Evolutionary conservation across 2,888 invertebrate species (phyloP), one percentile per base, ranked within the genome.

Genomic region (Hemistola chrysoprasaria): DNA sequence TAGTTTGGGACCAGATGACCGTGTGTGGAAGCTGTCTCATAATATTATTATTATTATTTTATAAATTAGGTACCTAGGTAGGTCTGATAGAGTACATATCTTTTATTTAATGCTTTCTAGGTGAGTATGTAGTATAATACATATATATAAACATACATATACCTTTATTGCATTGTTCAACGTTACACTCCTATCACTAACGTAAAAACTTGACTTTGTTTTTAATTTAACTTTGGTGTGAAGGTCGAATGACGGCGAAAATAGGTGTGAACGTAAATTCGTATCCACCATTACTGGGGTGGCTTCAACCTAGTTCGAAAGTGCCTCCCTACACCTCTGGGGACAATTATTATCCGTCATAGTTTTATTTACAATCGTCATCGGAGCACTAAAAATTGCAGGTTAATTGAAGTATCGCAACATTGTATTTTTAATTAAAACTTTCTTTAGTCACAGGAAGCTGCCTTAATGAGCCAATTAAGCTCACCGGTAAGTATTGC

Each of bases 391-490:
- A 35, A 24, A 34, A 31, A 27, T 38, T 40, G 29, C 16, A 2
- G 6, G n/a, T 11, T 49, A 39, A 11, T 22, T 35, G 27, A 38
- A 43, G 33, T 46, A 42, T 46, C 7, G 22, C 26, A 36, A 31
- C 37, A 29, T 30, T 21, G 20, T 46, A 33, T 40, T 41, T 36
- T 31, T 48, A 50, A 51, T 51, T 47, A 47, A 47, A 42, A 39
- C 50, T 9, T 20, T 21, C 42, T 32, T 44, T 20, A 21, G 26
- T 26, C 35, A 40, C 34, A 38, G 36, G 31, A 51, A 45, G 40
- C 40, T 25, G 11, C 29, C 39, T 38, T 55, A 48, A 58, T 56
- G 43, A 46, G 30, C 11, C 24, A 28, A 52, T 45, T 53, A 56
- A 43, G 45, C 43, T 50, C 33, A 38, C 25, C 16, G 24, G 22